Conservation (phyloP, 1,140 invertebrate genomes). For the Neodiprion virginianus region DNA sequence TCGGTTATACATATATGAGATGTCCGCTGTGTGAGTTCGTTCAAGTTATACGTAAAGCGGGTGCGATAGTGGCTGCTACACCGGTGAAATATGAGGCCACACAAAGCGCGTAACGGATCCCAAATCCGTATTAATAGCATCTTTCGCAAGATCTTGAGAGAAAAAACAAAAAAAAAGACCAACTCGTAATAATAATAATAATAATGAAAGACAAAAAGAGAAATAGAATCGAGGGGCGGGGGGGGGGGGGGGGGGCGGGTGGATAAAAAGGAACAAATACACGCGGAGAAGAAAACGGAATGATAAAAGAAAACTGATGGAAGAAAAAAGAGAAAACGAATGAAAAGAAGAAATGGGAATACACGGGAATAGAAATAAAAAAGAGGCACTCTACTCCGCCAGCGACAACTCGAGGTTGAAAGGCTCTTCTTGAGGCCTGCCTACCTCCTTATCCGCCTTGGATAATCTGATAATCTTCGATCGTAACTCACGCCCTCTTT, state of each 20-base stretch:
- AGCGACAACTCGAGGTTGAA: no score
- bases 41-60: not conserved
- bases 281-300: not conserved
- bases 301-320: not conserved
- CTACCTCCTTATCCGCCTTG: not conserved
- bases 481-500: not conserved
- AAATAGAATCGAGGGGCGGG: no score
- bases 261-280: no score
- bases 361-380: no score
- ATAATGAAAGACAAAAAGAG: no score
- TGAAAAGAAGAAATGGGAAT: no score
- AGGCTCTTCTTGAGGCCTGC: no score
- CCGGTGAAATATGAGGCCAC: conserved; percentile 48
- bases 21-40: not conserved
- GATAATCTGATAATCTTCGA: conserved; percentile 3
- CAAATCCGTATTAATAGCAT: conserved; percentile 50
- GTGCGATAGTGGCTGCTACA: not conserved
- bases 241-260: no score
- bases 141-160: conserved; percentile 24
- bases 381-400: no score
- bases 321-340: not conserved
- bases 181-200: no score
- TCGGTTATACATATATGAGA: not conserved
- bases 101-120: conserved; percentile 47
- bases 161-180: not conserved